Base-by-base conservation (phyloP, 2,888 invertebrate species). In the Taenaris catops region DNA sequence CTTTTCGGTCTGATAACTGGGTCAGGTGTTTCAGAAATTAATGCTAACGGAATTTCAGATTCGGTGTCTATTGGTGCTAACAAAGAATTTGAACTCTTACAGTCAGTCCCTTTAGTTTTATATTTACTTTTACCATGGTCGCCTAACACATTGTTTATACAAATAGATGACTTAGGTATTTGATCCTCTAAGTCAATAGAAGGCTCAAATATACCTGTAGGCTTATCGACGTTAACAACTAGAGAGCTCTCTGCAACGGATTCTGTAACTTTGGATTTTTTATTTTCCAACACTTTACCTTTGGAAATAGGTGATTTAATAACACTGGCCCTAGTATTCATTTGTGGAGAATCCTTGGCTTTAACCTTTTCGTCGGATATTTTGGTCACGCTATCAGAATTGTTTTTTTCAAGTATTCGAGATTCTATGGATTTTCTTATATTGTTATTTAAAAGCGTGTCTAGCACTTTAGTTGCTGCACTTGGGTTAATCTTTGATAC, bases 151-250 rank as follows among this genome's bases (percentile, higher is more conserved):
- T 64, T 76, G 36, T 8, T 74, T 2, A 89, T 75, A 38, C 84
- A 87, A 26, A 90, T 84, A 24, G 89, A 89, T 2, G 88, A 79
- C 36, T 88, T 83, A 0, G 90, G 91, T 54, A 91, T 91, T 72
- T 91, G 90, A 46, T 91, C 88, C 73, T 91, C 91, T 39, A 92
- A 71, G 64, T 92, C 91, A 14, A 91, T 73, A 1, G 92, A 91
- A 0, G 92, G 90, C 58, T 92, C 91, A 63, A 93, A 93, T 53
- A 92, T 90, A 3, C 92, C 92, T 0, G 92, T 92, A 0, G 92
- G 92, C 47, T 79, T 79, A 49, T 87, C 87, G 2, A 80, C 70
- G 55, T 83, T 81, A 0, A 86, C 75, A 14, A 84, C 72, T 8
- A 78, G 50, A 6, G 62, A 55, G 42, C 62, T 62, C 37, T 72